Evolutionary conservation across 1,140 invertebrate genomes (phyloP).

Genomic region (Aphelenchoides besseyi): DNA sequence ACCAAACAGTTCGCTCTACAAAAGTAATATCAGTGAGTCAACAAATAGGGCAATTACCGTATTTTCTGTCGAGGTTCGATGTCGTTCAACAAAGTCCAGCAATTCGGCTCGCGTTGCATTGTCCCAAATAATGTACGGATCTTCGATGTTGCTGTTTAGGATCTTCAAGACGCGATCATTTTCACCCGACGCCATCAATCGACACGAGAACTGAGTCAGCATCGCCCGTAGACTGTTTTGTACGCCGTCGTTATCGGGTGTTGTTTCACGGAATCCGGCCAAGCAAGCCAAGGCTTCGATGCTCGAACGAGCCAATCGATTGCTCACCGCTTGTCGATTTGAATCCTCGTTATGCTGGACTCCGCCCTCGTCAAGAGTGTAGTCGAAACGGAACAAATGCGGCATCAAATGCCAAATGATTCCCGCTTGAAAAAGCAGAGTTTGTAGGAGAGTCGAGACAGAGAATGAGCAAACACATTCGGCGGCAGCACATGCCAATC

Average conservation of each 20-base stretch:
- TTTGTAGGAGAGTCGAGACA: conserved; percentile 79
- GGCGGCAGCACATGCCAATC: conserved; percentile 76
- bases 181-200: conserved; percentile 72
- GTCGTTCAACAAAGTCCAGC: conserved; percentile 77
- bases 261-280: conserved; percentile 72
- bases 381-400: conserved; percentile 92
- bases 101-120: conserved; percentile 90
- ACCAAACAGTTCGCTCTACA: conserved; percentile 70
- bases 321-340: conserved; percentile 76
- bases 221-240: conserved; percentile 73
- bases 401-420: conserved; percentile 85
- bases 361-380: conserved; percentile 88
- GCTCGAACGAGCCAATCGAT: conserved; percentile 81
- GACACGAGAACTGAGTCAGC: conserved; percentile 82
- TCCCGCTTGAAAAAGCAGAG: conserved; percentile 82
- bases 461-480: conserved; percentile 80
- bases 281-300: conserved; percentile 78
- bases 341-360: conserved; percentile 55
- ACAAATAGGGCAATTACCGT: conserved; percentile 53
- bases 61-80: conserved; percentile 68
- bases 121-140: conserved; percentile 95
- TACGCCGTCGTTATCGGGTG: conserved; percentile 70
- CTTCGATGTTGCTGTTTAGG: conserved; percentile 88
- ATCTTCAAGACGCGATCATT: conserved; percentile 75
- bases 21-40: not conserved